Conservation (phyloP, 2,113 vertebrate genomes). For the Hyperopisus bebe region DNA sequence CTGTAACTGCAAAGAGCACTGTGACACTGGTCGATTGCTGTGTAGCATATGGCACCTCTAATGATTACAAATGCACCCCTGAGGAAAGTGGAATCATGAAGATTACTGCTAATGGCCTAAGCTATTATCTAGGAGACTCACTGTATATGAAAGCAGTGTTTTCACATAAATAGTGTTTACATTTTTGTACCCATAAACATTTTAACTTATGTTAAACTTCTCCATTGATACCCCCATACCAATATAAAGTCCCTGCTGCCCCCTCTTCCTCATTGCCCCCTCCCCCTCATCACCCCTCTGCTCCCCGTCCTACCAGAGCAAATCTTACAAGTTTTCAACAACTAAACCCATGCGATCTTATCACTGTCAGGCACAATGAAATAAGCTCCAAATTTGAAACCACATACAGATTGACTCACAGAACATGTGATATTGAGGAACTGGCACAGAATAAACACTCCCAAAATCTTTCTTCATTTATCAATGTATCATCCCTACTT, state of each 20-base stretch:
- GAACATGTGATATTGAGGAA: not conserved
- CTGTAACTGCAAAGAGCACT: not conserved
- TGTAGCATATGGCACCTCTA: constrained; percentile 1
- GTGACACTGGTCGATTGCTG: not conserved
- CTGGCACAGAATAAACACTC: not conserved
- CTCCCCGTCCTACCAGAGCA: not conserved
- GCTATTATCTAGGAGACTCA: not conserved
- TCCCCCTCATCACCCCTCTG: not conserved
- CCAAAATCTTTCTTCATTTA: not conserved
- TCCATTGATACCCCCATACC: not conserved
- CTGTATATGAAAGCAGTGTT: not conserved
- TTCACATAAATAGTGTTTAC: not conserved
- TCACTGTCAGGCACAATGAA: not conserved
- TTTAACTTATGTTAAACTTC: not conserved
- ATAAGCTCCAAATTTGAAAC: not conserved
- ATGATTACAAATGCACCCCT: constrained; percentile 9
- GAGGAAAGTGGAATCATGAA: not conserved
- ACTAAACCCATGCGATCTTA: not conserved
- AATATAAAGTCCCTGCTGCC: not conserved
- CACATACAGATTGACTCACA: not conserved
- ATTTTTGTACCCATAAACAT: not conserved
- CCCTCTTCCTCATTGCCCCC: not conserved
- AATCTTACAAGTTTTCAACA: not conserved
- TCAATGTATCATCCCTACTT: not conserved
- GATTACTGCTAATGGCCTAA: constrained; percentile 1